Percentiles rank a stretch among this genome's conserved stretches.
phyloP scores from a whole-genome alignment of 2,888 invertebrate species.

The Dryocosmus kuriphilus region DNA sequence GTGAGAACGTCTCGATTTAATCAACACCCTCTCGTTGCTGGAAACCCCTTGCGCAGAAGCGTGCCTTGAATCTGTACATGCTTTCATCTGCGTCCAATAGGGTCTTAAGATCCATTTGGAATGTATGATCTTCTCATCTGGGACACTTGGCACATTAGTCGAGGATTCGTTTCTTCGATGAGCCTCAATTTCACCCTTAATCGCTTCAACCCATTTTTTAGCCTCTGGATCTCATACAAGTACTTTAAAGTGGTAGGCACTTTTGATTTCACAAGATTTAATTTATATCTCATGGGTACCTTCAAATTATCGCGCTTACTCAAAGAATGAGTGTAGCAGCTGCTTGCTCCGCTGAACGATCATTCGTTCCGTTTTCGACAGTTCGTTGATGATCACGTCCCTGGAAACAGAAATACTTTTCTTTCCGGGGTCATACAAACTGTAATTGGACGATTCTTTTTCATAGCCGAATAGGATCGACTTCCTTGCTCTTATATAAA shows the following conservation, averaged over 20 bases:
- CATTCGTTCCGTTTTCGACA: too few species aligned
- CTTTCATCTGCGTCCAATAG: conserved; percentile 46
- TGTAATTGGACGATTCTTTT: background rate
- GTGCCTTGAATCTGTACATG: conserved; percentile 32
- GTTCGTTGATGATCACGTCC: background rate
- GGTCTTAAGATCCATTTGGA: conserved; percentile 24
- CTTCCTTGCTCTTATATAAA: background rate
- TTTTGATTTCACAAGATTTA: background rate
- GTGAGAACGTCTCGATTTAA: too few species aligned
- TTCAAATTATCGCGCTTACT: background rate
- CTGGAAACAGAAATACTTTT: too few species aligned
- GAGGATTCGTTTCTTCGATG: background rate
- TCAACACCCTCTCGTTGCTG: too few species aligned
- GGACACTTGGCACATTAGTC: background rate
- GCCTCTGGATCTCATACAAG: background rate
- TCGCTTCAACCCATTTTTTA: conserved; percentile 2
- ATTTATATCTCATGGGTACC: background rate
- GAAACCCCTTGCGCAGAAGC: conserved; percentile 43
- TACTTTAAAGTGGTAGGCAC: background rate
- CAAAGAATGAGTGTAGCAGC: too few species aligned
- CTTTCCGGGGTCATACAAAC: background rate
- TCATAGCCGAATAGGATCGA: background rate
- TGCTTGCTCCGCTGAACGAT: too few species aligned
- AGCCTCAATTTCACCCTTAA: background rate
- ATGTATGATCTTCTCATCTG: background rate